phyloP scores from a whole-genome alignment of 2,113 vertebrate species.

The Nothobranchius furzeri region DNA sequence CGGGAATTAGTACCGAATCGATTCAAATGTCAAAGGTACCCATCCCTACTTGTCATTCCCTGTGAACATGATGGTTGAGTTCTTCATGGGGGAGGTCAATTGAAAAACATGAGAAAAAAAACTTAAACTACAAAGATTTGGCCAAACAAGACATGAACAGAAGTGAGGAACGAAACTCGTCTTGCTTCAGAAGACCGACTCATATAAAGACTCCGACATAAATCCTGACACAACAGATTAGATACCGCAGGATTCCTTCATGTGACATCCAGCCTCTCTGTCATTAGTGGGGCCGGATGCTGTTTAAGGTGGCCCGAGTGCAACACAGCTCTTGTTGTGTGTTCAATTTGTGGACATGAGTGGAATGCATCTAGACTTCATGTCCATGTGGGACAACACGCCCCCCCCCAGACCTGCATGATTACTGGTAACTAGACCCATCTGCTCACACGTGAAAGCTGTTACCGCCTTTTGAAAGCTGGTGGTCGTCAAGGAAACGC shows the following conservation, averaged over 20 bases:
- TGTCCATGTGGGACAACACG: constrained; percentile 24
- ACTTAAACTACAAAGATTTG: too few relatives aligned
- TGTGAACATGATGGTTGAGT: too few relatives aligned
- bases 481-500: constrained; percentile 46
- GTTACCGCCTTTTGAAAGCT: constrained; percentile 36
- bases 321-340: constrained; percentile 56
- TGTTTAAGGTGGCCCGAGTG: neutral
- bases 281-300: constrained; percentile 39
- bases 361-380: constrained; percentile 33
- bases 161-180: too few relatives aligned
- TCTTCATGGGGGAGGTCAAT: too few relatives aligned
- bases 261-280: constrained; percentile 44
- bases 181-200: too few relatives aligned
- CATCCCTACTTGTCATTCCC: too few relatives aligned
- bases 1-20: too few relatives aligned
- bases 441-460: constrained; percentile 57
- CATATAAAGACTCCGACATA: too few relatives aligned
- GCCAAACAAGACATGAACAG: too few relatives aligned
- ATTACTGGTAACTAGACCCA: constrained; percentile 23
- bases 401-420: constrained; percentile 5
- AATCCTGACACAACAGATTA: too few relatives aligned
- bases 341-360: constrained; percentile 18
- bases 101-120: too few relatives aligned
- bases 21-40: too few relatives aligned
- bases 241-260: constrained; percentile 8